These are phyloP conservation scores for Drosophila chauvacae DNA, from an alignment of 1,140 invertebrate species.

Conservation along the genomic window DNA sequence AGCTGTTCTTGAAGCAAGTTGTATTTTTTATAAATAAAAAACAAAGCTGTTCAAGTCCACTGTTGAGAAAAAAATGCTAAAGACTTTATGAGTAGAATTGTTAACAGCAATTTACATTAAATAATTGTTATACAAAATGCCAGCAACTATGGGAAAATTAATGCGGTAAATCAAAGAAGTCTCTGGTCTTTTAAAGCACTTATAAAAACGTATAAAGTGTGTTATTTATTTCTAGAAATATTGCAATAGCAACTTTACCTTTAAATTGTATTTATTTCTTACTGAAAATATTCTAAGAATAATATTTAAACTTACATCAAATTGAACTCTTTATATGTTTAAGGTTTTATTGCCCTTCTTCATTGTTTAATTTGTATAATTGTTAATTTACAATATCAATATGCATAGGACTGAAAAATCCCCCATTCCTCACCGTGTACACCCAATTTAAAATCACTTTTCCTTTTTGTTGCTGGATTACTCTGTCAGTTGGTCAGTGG, in stretches of 20 bases:
- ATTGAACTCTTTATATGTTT: too few relatives aligned
- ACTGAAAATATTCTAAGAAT: neutral
- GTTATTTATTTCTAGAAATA: neutral
- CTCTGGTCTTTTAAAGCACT: neutral
- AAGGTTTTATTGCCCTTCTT: too few relatives aligned
- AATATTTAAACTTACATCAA: too few relatives aligned
- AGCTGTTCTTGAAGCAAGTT: neutral
- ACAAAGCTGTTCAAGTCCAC: neutral
- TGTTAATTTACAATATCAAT: too few relatives aligned
- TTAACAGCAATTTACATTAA: neutral
- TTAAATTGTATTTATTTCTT: neutral
- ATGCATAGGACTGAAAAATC: too few relatives aligned
- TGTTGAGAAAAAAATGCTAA: neutral
- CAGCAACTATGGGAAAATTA: neutral
- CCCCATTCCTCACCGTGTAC: neutral
- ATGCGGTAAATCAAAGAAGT: neutral
- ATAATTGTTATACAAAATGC: neutral
- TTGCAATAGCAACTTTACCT: neutral
- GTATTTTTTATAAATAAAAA: neutral
- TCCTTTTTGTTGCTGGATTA: constrained; percentile 27
- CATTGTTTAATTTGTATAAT: too few relatives aligned
- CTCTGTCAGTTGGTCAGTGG: constrained; percentile 42
- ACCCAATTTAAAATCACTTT: constrained; percentile 33
- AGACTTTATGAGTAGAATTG: neutral
- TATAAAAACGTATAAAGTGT: neutral